Evolutionary conservation across 2,888 invertebrate species (phyloP), one percentile per base, ranked within the genome.

Genomic region (Lasioglossum lativentre): DNA sequence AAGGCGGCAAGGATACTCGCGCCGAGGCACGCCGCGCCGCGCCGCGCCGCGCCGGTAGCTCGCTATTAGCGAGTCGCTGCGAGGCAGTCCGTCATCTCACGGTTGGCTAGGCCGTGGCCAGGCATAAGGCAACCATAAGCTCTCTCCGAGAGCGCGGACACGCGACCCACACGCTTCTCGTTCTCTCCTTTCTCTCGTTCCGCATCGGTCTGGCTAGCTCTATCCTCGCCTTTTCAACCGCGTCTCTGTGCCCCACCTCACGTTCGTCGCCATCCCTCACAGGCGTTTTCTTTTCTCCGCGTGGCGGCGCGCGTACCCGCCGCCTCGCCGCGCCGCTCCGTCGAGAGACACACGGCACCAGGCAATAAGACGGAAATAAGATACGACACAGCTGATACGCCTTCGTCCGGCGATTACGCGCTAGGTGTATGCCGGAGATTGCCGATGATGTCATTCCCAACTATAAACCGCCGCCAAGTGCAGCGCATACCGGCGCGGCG

Each of bases 381-480:
- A 94, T 94, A 94, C 93, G 93, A 92, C 92, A 91, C 93, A 91
- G 92, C 94, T 93, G 94, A 94, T 95, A 95, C 93, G 94, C 94
- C 94, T 92, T 92, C 92, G 91, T 88, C 84, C 91, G 89, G 80
- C 92, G 93, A 93, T 94, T 93, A 93, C 93, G 91, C 92, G 91
- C 92, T 93, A 93, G 94, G 92, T 93, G 93, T 91, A 92, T 78
- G 90, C 83, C 82, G 84, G 88, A 92, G 91, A 93, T 93, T 90
- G 93, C 89, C 91, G 92, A 93, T 95, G 95, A 94, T 94, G 94
- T 95, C 94, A 95, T 94, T 93, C 90, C 92, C 92, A 93, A 91
- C 91, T 93, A 93, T 91, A 92, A 92, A 89, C 86, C 88, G 88
- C 86, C 82, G 89, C 90, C 90, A 92, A 90, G 92, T 92, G 92